phyloP scores from a whole-genome alignment of 2,113 vertebrate species.

The Lampris incognitus region DNA sequence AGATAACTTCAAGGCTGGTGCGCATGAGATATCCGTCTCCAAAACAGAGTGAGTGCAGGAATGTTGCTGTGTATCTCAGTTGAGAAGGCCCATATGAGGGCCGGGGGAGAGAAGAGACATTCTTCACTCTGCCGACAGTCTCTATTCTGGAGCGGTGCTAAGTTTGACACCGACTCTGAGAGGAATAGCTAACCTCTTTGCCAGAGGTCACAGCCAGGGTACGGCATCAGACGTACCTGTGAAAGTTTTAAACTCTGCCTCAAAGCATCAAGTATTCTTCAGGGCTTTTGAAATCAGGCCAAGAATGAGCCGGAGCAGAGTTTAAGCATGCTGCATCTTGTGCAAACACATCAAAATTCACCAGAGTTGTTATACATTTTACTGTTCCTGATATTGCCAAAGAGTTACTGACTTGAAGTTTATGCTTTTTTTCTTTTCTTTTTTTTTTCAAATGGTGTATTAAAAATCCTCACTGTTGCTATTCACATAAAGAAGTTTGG shows the following conservation, averaged over 20 bases:
- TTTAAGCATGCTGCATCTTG: slow-evolving; percentile 21
- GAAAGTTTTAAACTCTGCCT: slow-evolving; percentile 55
- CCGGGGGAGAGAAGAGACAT: slow-evolving; percentile 43
- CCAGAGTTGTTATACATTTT: no score
- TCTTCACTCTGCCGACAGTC: slow-evolving; percentile 52
- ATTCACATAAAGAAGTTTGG: not conserved
- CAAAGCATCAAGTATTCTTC: slow-evolving; percentile 16
- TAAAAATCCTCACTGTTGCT: not conserved
- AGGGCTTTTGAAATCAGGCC: slow-evolving; percentile 45
- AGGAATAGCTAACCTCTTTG: slow-evolving; percentile 71
- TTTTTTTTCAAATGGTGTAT: no score
- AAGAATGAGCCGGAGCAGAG: slow-evolving; percentile 44
- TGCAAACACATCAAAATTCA: slow-evolving; percentile 1
- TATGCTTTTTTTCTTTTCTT: no score
- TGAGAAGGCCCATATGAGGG: slow-evolving; percentile 48
- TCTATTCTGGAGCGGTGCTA: slow-evolving; percentile 61
- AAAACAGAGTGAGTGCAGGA: slow-evolving; percentile 13
- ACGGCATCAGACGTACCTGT: slow-evolving; percentile 63
- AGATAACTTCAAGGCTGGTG: slow-evolving; percentile 19
- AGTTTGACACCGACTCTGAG: slow-evolving; percentile 63
- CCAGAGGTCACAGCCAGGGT: slow-evolving; percentile 49
- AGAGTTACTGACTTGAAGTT: no score
- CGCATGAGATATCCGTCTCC: not conserved
- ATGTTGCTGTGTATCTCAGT: slow-evolving; percentile 50
- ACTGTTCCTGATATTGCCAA: no score